Conservation (phyloP, 2,888 invertebrate genomes). For the Epinotia brunnichana region DNA sequence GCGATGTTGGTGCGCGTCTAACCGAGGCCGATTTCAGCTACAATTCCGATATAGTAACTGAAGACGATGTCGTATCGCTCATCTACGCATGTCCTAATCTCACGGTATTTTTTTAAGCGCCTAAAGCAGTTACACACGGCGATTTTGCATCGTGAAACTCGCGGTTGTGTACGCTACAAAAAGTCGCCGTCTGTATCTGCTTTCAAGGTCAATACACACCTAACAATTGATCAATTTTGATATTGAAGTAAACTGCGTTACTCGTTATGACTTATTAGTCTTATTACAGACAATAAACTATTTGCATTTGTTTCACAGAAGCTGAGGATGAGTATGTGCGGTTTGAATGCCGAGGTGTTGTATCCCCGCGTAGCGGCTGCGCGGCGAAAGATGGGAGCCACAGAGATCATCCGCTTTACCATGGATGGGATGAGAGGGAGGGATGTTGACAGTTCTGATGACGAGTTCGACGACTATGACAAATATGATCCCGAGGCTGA, state of each 20-base stretch:
- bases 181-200: no score
- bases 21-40: background rate
- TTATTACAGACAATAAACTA: no score
- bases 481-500: background rate
- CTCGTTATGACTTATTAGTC: no score
- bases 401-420: background rate
- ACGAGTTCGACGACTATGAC: background rate
- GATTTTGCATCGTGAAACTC: no score
- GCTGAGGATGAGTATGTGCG: background rate
- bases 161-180: no score
- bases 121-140: no score
- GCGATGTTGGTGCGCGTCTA: background rate
- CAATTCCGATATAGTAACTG: no score
- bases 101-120: background rate
- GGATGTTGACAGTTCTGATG: no score
- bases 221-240: no score
- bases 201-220: no score
- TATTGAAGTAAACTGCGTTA: no score
- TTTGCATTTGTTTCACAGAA: background rate
- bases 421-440: no score
- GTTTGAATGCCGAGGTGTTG: background rate
- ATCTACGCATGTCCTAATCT: conserved; percentile 4
- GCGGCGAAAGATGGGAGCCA: background rate
- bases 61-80: background rate
- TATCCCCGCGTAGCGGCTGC: background rate